Evolutionary conservation across 2,113 vertebrate species (phyloP).

Genomic region (Bettongia penicillata): DNA sequence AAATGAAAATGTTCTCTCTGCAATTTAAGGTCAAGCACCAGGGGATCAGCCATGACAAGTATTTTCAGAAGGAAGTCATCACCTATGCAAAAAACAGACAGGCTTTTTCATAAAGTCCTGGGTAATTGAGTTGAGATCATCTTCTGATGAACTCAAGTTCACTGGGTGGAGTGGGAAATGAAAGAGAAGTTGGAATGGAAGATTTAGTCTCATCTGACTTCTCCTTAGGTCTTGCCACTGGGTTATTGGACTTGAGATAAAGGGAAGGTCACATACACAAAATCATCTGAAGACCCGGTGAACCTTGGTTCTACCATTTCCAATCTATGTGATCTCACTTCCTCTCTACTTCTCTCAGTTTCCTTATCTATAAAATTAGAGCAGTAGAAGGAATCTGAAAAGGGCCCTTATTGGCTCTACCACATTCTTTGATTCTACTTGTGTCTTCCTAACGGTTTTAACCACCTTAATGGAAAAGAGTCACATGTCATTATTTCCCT

Average conservation of each 20-base stretch:
- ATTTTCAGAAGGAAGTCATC: neutral
- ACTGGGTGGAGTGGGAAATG: neutral
- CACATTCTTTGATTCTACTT: neutral
- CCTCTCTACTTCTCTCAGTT: neutral
- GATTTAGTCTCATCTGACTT: neutral
- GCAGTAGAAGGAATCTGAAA: neutral
- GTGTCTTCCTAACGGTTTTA: neutral
- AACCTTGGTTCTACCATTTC: neutral
- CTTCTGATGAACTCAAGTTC: neutral
- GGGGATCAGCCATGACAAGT: neutral
- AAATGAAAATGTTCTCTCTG: neutral
- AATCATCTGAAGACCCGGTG: neutral
- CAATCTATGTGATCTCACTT: neutral
- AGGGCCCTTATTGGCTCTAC: neutral
- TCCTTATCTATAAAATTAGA: neutral
- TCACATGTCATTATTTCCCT: neutral
- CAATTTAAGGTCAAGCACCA: neutral
- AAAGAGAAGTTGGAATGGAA: neutral
- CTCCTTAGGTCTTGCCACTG: neutral
- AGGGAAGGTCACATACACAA: neutral
- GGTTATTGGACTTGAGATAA: neutral
- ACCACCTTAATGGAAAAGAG: neutral
- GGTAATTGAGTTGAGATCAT: neutral
- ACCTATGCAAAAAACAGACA: neutral
- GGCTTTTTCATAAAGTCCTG: neutral